Percentiles rank a stretch among this genome's conserved stretches.
phyloP scores from a whole-genome alignment of 2,888 invertebrate species.

The Plebejus argus region DNA sequence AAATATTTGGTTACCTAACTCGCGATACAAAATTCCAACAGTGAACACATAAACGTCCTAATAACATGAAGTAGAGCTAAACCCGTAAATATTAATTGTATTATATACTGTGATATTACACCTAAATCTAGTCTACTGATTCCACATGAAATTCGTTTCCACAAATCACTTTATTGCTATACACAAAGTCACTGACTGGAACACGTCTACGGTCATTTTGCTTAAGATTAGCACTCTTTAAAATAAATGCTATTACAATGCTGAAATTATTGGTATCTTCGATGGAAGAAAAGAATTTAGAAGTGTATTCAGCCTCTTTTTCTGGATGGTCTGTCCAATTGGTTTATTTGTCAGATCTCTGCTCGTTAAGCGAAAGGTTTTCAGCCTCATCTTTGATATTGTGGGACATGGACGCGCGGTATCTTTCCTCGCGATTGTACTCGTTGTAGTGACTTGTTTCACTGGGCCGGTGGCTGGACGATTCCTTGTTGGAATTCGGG shows the following conservation, averaged over 20 bases:
- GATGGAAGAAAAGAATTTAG: not conserved
- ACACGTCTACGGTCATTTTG: not conserved
- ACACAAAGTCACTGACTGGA: slow-evolving; percentile 39
- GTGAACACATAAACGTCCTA: slow-evolving; percentile 73
- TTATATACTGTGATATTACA: slow-evolving; percentile 60
- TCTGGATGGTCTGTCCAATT: slow-evolving; percentile 4
- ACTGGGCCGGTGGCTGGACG: slow-evolving; percentile 68
- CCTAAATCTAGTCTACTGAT: slow-evolving; percentile 46
- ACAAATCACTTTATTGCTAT: slow-evolving; percentile 47
- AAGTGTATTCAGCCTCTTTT: slow-evolving; percentile 30
- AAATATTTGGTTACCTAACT: slow-evolving; percentile 70
- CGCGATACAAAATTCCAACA: slow-evolving; percentile 63
- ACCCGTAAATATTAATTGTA: slow-evolving; percentile 72
- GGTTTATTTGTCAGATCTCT: slow-evolving; percentile 73
- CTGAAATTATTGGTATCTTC: not conserved
- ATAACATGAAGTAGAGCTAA: slow-evolving; percentile 73
- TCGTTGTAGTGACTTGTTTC: slow-evolving; percentile 74
- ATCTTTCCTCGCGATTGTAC: slow-evolving; percentile 69
- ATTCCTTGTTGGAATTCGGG: slow-evolving; percentile 66
- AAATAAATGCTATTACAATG: not conserved
- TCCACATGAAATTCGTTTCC: slow-evolving; percentile 47
- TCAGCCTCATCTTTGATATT: slow-evolving; percentile 74
- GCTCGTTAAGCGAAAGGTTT: slow-evolving; percentile 76
- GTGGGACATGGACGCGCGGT: slow-evolving; percentile 69
- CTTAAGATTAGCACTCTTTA: slow-evolving; percentile 4